Evolutionary conservation across 2,113 vertebrate genomes (phyloP).

Genomic region (Suricata suricatta): DNA sequence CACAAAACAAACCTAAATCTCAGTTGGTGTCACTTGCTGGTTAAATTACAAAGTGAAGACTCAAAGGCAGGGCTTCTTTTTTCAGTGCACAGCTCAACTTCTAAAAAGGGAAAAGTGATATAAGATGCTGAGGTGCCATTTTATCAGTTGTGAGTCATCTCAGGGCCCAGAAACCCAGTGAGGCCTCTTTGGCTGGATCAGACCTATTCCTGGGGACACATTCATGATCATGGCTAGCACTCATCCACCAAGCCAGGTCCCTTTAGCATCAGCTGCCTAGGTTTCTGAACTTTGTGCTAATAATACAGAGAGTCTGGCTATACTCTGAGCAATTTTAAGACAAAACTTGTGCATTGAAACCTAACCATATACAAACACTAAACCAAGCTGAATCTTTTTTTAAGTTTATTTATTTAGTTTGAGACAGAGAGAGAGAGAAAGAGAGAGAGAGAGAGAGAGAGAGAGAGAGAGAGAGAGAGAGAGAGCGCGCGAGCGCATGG

Average conservation of each 20-base stretch:
- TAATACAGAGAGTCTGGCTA: not conserved
- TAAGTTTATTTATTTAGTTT: too few relatives aligned
- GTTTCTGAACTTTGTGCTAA: not conserved
- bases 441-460: too few relatives aligned
- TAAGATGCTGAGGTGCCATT: not conserved
- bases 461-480: too few relatives aligned
- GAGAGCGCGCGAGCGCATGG: too few relatives aligned
- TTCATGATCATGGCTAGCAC: not conserved
- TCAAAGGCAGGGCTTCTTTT: not conserved
- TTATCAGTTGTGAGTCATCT: not conserved
- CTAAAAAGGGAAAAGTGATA: not conserved
- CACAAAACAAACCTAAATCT: not conserved
- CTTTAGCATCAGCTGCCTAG: not conserved
- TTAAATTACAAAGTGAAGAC: not conserved
- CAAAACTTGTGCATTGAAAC: constrained; percentile 5
- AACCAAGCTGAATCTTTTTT: not conserved
- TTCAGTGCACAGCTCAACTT: not conserved
- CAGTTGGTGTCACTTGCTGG: not conserved
- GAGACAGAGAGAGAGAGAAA: too few relatives aligned
- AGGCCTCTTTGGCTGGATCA: not conserved
- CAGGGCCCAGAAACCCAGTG: not conserved
- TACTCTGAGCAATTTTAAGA: constrained; percentile 52
- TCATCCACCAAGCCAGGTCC: not conserved
- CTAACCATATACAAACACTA: not conserved
- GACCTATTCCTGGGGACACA: not conserved